Base-by-base conservation (phyloP, 2,113 vertebrate genomes). In the Amblyopsis rosae region DNA sequence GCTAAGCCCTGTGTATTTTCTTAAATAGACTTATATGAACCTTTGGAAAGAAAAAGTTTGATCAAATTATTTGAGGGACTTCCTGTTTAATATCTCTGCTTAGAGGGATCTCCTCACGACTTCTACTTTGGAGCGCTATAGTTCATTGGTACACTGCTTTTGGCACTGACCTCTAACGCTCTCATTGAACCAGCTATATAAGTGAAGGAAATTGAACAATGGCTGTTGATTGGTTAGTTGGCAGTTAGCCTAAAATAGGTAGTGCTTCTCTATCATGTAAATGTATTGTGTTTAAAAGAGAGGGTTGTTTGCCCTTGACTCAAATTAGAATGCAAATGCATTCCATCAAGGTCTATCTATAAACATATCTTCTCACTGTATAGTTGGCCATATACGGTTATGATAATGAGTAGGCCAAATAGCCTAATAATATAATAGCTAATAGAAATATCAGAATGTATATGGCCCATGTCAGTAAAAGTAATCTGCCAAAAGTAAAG, bases 261-360 rank as follows among this genome's bases (percentile, higher is more conserved):
- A 75, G 61, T 47, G 16, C 75, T 82, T 77, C 50, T 74, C 13
- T 58, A 35, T 65, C 69, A 32, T 77, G 50, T 80, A 74, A 78
- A 68, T 71, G 1, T 67, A 67, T 70, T 77, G 67, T 79, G 70
- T 61, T 57, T 69, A 16, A 63, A 72, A 69, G 62, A 65, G 84
- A 81, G 70, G 73, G 60, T 81, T 86, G 79, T 87, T 84, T 89
- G 70, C 72, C 73, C 61, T 51, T 67, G 61, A 71, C 79, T 87
- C 73, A 85, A 86, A 81, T 87, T 87, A 90, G 81, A 85, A 77
- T 65, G 75, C 71, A 73, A 81, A 76, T 80, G 73, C 84, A 87
- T 90, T 91, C 89, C 89, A 77, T 1, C 1, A 59, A 63, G 75
- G 83, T 88, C 81, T 82, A 86, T 83, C 83, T 72, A 86, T 87